Conservation (phyloP, 2,113 vertebrate genomes). For the Antechinus stuartii region DNA sequence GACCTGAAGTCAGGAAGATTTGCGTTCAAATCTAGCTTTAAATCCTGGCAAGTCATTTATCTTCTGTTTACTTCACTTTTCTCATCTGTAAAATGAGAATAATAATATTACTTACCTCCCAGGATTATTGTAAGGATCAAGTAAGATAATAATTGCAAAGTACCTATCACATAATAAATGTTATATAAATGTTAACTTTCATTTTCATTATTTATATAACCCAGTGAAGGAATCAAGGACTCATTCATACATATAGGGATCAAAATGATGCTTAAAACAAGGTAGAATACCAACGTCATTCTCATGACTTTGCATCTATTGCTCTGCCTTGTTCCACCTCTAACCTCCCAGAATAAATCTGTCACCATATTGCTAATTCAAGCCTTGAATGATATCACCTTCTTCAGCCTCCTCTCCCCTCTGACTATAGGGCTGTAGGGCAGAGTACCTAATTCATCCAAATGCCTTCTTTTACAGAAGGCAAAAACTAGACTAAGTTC, state of each 20-base stretch:
- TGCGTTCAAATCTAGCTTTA: not conserved
- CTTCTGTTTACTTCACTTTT: not conserved
- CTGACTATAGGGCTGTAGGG: not conserved
- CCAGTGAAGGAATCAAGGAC: not conserved
- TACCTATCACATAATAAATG: not conserved
- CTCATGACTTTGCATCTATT: not conserved
- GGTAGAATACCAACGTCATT: not conserved
- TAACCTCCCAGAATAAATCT: not conserved
- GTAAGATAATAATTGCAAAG: not conserved
- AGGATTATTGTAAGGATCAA: not conserved
- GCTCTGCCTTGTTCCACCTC: not conserved
- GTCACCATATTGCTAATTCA: not conserved
- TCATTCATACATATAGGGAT: not conserved
- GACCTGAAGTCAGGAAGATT: not conserved
- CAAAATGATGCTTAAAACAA: not conserved
- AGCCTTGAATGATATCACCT: not conserved
- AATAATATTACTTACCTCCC: not conserved
- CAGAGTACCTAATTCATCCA: not conserved
- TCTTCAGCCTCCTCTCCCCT: not conserved
- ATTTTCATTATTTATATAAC: not conserved
- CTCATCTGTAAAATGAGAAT: not conserved
- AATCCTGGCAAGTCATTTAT: not conserved
- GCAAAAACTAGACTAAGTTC: not conserved
- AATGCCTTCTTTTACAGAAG: not conserved
- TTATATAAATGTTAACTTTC: not conserved